phyloP scores from a whole-genome alignment of 1,140 invertebrate species.

The Drosophila novamexicana region DNA sequence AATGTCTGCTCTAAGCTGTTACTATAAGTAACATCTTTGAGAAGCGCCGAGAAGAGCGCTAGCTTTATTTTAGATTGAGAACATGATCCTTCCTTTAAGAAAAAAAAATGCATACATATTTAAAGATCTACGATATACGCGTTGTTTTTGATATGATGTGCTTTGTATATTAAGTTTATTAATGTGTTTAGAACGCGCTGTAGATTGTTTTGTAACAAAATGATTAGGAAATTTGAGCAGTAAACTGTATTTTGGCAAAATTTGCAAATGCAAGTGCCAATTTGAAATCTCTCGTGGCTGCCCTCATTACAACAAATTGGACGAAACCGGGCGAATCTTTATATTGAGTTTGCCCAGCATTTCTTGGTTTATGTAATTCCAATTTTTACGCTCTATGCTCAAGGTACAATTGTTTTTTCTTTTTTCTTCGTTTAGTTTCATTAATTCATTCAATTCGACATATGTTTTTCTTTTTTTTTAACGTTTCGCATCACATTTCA shows the following conservation, averaged over 20 bases:
- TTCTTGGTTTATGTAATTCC: slow-evolving; percentile 57
- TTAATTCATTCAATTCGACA: slow-evolving; percentile 61
- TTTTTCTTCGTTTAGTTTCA: slow-evolving; percentile 41
- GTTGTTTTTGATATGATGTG: slow-evolving; percentile 56
- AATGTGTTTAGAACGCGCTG: slow-evolving; percentile 36
- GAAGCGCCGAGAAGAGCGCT: slow-evolving; percentile 7
- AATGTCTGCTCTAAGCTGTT: slow-evolving; percentile 1
- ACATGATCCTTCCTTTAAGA: slow-evolving; percentile 6
- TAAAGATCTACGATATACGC: slow-evolving; percentile 39
- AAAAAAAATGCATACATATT: slow-evolving; percentile 16
- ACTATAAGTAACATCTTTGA: slow-evolving; percentile 7
- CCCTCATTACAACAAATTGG: slow-evolving; percentile 46
- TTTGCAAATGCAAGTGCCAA: slow-evolving; percentile 72
- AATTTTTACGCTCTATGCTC: slow-evolving; percentile 71
- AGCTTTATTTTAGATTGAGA: background rate
- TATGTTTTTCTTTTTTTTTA: slow-evolving; percentile 49
- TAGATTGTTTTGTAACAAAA: slow-evolving; percentile 19
- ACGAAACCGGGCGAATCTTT: slow-evolving; percentile 68
- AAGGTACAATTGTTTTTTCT: slow-evolving; percentile 74
- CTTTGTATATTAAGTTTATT: slow-evolving; percentile 45
- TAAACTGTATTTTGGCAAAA: slow-evolving; percentile 81
- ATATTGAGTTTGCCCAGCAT: slow-evolving; percentile 51
- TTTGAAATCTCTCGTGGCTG: slow-evolving; percentile 47
- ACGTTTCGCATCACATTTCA: slow-evolving; percentile 71
- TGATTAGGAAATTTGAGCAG: slow-evolving; percentile 44